Conservation (phyloP, 2,113 vertebrate species). For the Gambusia holbrooki region DNA sequence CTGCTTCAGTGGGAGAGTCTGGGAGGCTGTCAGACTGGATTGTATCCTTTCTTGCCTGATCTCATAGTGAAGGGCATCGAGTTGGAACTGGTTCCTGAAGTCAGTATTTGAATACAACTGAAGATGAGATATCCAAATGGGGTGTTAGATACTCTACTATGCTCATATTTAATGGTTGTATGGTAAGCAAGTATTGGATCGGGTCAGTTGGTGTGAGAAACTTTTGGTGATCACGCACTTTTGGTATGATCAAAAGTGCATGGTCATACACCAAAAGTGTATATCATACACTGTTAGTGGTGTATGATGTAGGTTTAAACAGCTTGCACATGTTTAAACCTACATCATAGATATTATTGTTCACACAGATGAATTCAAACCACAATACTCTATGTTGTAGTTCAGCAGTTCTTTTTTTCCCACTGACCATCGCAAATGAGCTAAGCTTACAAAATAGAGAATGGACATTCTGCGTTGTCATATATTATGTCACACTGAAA, state of each 20-base stretch:
- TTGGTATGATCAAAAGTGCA: no score
- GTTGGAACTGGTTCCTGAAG: constrained; percentile 14
- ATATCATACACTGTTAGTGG: not conserved
- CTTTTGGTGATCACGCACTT: no score
- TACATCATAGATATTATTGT: not conserved
- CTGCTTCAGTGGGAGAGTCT: constrained; percentile 30
- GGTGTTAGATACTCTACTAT: not conserved
- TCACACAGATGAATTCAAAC: not conserved
- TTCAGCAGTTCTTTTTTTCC: not conserved
- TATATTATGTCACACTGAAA: not conserved
- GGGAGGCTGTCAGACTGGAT: constrained; percentile 37
- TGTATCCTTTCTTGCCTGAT: not conserved
- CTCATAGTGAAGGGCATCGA: constrained; percentile 6
- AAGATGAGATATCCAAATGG: not conserved
- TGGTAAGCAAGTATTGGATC: constrained; percentile 5
- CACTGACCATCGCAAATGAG: not conserved
- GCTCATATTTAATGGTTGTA: constrained; percentile 11
- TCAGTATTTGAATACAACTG: constrained; percentile 20
- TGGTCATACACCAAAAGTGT: no score
- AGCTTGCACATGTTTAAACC: not conserved
- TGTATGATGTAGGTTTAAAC: not conserved
- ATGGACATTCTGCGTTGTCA: not conserved
- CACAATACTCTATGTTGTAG: not conserved
- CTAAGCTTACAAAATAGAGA: not conserved
- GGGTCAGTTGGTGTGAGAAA: constrained; percentile 5